Conservation (phyloP, 2,113 vertebrate genomes). For the Sigmodon hispidus region DNA sequence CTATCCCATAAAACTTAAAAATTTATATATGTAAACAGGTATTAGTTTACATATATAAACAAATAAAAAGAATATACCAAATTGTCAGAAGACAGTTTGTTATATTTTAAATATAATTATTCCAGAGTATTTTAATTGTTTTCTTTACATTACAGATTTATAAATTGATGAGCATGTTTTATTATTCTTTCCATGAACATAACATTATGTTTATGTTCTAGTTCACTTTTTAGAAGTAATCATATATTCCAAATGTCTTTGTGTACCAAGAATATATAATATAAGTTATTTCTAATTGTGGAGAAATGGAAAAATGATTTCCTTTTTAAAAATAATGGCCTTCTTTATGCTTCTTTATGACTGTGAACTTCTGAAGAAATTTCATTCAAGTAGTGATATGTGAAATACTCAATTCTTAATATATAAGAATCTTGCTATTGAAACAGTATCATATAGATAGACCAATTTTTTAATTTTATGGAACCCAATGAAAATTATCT, state of each 20-base stretch:
- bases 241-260: background rate
- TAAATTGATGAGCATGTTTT: background rate
- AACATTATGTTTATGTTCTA: background rate
- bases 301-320: background rate
- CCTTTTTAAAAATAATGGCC: background rate
- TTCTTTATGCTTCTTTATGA: background rate
- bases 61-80: background rate
- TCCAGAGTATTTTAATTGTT: background rate
- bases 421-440: background rate
- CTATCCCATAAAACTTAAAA: background rate
- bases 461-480: background rate
- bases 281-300: background rate
- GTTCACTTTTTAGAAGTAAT: constrained; percentile 27
- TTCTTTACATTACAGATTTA: background rate
- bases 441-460: background rate
- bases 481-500: background rate
- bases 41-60: background rate
- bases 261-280: background rate
- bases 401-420: background rate
- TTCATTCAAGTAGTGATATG: background rate
- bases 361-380: background rate
- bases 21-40: background rate
- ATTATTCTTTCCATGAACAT: background rate
- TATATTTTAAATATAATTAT: background rate
- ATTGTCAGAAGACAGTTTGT: background rate